Evolutionary conservation across 2,797 vertebrate genomes (phyloP).

Genomic region (Spinibarbus caldwelli): DNA sequence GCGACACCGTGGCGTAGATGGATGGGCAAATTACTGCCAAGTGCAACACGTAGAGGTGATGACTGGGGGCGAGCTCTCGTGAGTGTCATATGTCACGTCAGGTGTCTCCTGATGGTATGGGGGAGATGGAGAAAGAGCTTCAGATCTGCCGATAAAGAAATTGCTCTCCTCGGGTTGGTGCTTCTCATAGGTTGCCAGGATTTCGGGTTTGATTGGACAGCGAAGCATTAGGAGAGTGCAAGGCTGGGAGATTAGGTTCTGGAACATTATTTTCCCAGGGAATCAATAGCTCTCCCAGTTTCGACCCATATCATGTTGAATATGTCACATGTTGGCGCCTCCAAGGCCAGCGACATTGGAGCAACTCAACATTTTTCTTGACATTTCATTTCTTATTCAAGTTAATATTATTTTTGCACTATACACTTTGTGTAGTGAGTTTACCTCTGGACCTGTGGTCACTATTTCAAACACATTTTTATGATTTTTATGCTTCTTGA

Average conservation of each 20-base stretch:
- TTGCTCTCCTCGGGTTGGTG: not conserved
- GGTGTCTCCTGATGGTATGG: not conserved
- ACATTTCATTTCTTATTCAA: not conserved
- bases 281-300: constrained; percentile 56
- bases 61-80: constrained; percentile 50
- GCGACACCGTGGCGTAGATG: constrained; percentile 74
- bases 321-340: constrained; percentile 48
- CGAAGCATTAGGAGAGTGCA: constrained; percentile 54
- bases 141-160: constrained; percentile 25
- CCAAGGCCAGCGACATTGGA: constrained; percentile 5
- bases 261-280: constrained; percentile 59
- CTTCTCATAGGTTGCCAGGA: not conserved
- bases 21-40: constrained; percentile 79
- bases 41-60: constrained; percentile 73
- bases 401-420: not conserved
- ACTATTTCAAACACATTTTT: not conserved
- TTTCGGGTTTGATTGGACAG: constrained; percentile 61
- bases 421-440: not conserved
- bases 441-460: too few species aligned
- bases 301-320: constrained; percentile 57
- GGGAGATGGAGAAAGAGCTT: constrained; percentile 22
- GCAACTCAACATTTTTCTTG: too few species aligned
- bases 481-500: not conserved
- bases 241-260: constrained; percentile 60
- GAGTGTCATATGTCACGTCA: constrained; percentile 48